phyloP scores from a whole-genome alignment of 2,113 vertebrate species.

The Gila orcuttii region DNA sequence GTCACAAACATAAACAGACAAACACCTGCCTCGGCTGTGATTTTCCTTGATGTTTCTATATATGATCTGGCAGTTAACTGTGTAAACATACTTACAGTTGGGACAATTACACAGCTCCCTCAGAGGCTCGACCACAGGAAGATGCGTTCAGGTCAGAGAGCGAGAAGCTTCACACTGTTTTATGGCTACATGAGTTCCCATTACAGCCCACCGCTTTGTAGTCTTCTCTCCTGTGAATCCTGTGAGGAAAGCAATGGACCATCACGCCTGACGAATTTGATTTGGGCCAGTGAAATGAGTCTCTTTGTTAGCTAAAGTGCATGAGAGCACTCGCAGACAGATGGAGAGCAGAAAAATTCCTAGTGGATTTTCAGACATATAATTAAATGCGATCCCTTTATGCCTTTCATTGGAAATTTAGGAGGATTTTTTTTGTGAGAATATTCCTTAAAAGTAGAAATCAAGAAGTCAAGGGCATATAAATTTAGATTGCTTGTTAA shows the following conservation, averaged over 20 bases:
- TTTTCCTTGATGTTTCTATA: background rate
- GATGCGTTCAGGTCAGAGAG: constrained; percentile 26
- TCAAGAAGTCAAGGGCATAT: background rate
- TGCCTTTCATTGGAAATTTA: constrained; percentile 14
- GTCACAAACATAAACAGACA: background rate
- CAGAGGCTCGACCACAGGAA: background rate
- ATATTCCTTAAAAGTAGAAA: background rate
- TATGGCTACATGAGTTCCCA: constrained; percentile 24
- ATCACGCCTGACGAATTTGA: constrained; percentile 41
- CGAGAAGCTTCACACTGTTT: constrained; percentile 39
- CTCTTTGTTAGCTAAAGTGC: constrained; percentile 41
- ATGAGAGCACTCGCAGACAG: constrained; percentile 29
- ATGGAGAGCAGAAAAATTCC: constrained; percentile 23
- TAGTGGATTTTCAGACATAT: constrained; percentile 32
- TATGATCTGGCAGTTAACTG: constrained; percentile 4
- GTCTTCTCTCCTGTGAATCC: constrained; percentile 27
- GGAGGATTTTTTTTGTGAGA: background rate
- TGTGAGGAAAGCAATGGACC: constrained; percentile 28
- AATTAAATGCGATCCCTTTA: constrained; percentile 31
- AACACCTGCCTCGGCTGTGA: background rate
- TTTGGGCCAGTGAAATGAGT: constrained; percentile 38
- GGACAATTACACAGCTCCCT: constrained; percentile 19
- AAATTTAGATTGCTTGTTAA: background rate
- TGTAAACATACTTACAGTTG: background rate
- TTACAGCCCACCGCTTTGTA: constrained; percentile 32